These are phyloP conservation scores for Labrus mixtus DNA, from an alignment of 2,113 vertebrate species.

Conservation along the genomic window DNA sequence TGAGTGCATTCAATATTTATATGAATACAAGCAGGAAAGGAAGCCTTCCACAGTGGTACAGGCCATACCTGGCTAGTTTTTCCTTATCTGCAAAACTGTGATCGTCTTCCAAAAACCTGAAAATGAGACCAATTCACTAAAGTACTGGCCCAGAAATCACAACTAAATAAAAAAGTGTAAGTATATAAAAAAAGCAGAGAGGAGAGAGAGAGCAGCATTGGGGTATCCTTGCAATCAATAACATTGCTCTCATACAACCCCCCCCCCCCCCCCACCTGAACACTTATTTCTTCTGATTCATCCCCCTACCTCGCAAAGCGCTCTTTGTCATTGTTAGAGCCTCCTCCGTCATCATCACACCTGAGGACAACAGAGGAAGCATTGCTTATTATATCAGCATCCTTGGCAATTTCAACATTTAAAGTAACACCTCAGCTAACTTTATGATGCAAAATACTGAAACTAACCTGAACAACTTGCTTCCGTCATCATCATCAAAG, in stretches of 20 bases:
- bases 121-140: slow-evolving; percentile 88
- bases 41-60: slow-evolving; percentile 56
- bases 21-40: slow-evolving; percentile 60
- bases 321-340: slow-evolving; percentile 91
- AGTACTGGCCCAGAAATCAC: slow-evolving; percentile 78
- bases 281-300: background rate
- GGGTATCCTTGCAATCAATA: background rate
- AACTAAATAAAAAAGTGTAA: slow-evolving; percentile 30
- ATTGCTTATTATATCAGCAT: background rate
- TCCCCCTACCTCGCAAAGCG: slow-evolving; percentile 93
- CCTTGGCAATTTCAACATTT: background rate
- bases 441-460: background rate
- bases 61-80: slow-evolving; percentile 91
- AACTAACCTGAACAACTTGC: slow-evolving; percentile 92
- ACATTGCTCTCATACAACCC: slow-evolving; percentile 17
- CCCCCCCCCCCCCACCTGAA: slow-evolving; percentile 2
- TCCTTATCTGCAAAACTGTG: slow-evolving; percentile 95
- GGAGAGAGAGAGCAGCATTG: background rate
- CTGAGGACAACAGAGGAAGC: slow-evolving; percentile 74
- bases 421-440: background rate
- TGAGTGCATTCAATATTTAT: slow-evolving; percentile 56
- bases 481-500: slow-evolving; percentile 86
- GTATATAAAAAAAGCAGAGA: background rate
- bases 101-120: slow-evolving; percentile 92
- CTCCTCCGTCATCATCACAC: slow-evolving; percentile 91